A percentile compares a stretch with the other conserved stretches of the same genome.
phyloP scores from a whole-genome alignment of 1,140 invertebrate genomes.

The Melitaea cinxia region DNA sequence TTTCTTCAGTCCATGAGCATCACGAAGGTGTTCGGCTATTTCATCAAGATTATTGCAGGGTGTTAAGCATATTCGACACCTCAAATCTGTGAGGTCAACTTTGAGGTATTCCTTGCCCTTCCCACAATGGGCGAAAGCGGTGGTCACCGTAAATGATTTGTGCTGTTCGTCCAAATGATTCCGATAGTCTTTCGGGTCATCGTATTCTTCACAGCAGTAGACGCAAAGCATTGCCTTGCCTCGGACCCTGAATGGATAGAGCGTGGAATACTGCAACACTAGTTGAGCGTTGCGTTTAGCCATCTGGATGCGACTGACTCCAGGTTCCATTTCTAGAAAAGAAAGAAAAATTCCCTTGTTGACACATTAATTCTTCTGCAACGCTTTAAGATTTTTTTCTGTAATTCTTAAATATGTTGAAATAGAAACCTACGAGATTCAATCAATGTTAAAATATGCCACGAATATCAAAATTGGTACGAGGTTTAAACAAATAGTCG shows the following conservation, averaged over 20 bases:
- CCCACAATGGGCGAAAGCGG: conserved; percentile 50
- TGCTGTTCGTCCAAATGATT: conserved; percentile 53
- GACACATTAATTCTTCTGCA: conserved; percentile 24
- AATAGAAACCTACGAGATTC: background rate
- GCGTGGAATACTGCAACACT: conserved; percentile 66
- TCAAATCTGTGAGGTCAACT: conserved; percentile 54
- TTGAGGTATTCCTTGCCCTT: conserved; percentile 53
- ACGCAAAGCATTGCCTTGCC: conserved; percentile 63
- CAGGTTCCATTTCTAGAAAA: conserved; percentile 57
- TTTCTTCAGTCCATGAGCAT: conserved; percentile 38
- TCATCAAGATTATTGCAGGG: conserved; percentile 44
- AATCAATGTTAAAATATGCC: background rate
- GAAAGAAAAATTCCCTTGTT: conserved; percentile 57
- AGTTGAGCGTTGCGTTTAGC: conserved; percentile 68
- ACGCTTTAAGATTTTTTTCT: conserved; percentile 2
- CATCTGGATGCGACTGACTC: conserved; percentile 45
- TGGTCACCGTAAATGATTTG: conserved; percentile 48
- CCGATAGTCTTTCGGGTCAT: conserved; percentile 48
- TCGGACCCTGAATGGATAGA: conserved; percentile 66
- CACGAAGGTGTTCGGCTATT: conserved; percentile 49
- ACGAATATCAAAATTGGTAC: too few species aligned
- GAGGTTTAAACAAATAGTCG: too few species aligned
- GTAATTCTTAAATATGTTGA: background rate
- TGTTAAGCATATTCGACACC: conserved; percentile 47
- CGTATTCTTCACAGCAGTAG: conserved; percentile 66